Evolutionary conservation across 2,888 invertebrate genomes (phyloP).

Genomic region (Melanostoma mellinum): DNA sequence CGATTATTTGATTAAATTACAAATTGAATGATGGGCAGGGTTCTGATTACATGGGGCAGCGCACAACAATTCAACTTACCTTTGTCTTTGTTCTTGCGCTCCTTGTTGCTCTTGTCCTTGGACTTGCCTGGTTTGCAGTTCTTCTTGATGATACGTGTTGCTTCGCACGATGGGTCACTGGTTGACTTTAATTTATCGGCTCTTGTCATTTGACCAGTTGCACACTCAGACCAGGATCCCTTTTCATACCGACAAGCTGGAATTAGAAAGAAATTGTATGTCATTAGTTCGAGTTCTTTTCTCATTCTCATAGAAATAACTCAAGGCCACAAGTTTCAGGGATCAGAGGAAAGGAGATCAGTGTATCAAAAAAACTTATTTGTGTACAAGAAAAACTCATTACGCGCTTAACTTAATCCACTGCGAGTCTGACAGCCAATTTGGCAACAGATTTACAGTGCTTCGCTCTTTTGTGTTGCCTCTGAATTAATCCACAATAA

Average conservation of each 20-base stretch:
- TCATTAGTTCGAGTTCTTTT: not conserved
- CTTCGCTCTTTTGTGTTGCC: too few relatives aligned
- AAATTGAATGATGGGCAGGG: constrained; percentile 47
- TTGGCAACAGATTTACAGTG: too few relatives aligned
- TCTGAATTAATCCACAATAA: constrained; percentile 5
- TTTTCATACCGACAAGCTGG: constrained; percentile 94
- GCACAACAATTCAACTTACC: constrained; percentile 81
- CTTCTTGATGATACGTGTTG: constrained; percentile 91
- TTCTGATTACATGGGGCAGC: not conserved
- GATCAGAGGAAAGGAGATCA: too few relatives aligned
- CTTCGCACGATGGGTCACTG: constrained; percentile 91
- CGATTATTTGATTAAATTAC: constrained; percentile 42
- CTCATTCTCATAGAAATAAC: too few relatives aligned
- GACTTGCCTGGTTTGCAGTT: constrained; percentile 91
- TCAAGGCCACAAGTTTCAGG: too few relatives aligned
- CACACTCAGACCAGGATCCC: constrained; percentile 93
- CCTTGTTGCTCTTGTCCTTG: constrained; percentile 82
- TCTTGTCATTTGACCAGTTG: constrained; percentile 91
- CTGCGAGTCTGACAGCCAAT: too few relatives aligned
- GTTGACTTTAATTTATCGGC: constrained; percentile 92
- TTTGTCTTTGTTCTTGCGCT: constrained; percentile 83
- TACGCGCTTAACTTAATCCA: too few relatives aligned
- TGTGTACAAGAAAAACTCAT: too few relatives aligned
- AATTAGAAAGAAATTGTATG: constrained; percentile 16
- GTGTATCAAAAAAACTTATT: too few relatives aligned